A percentile compares a stretch with the other conserved stretches of the same genome.
Evolutionary conservation across 2,113 vertebrate genomes (phyloP).

Genomic region (Dicentrarchus labrax): DNA sequence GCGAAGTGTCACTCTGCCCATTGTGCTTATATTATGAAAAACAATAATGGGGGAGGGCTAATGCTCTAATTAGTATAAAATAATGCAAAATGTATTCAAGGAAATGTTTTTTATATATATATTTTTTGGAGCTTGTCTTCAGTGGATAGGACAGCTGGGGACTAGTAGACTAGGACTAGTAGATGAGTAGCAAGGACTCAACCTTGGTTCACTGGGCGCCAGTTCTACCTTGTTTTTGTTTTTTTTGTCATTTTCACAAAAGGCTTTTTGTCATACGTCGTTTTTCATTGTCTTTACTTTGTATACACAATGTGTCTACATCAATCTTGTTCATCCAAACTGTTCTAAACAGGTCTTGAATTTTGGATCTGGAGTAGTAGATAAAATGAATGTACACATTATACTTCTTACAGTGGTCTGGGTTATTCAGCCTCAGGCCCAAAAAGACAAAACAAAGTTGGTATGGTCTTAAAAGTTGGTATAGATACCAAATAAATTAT

Average conservation of each 20-base stretch:
- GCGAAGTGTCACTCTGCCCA: too few relatives aligned
- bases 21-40: too few relatives aligned
- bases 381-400: not conserved
- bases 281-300: not conserved
- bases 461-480: not conserved
- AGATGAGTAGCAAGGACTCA: too few relatives aligned
- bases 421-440: not conserved
- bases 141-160: too few relatives aligned
- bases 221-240: too few relatives aligned
- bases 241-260: not conserved
- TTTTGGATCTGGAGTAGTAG: not conserved
- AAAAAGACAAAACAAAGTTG: not conserved
- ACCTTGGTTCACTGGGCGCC: too few relatives aligned
- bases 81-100: too few relatives aligned
- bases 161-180: too few relatives aligned
- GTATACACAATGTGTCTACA: not conserved
- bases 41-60: too few relatives aligned
- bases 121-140: too few relatives aligned
- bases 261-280: not conserved
- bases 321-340: not conserved
- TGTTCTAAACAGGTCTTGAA: not conserved
- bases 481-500: not conserved
- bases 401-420: not conserved
- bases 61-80: too few relatives aligned
- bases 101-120: too few relatives aligned